Base-by-base conservation (phyloP, 2,113 vertebrate species). In the Cyanoderma ruficeps region DNA sequence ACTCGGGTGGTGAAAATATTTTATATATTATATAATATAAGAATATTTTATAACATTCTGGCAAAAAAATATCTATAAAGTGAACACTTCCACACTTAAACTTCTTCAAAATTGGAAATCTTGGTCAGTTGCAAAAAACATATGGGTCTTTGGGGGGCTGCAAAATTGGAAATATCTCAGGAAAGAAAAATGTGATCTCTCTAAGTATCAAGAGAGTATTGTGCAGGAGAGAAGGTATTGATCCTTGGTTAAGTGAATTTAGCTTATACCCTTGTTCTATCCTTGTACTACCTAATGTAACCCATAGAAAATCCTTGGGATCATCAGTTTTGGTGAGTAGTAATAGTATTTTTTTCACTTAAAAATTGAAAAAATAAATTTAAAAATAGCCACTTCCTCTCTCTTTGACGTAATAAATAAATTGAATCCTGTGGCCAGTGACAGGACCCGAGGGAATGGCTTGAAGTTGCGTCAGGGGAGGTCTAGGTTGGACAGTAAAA, bases 31-130 rank as follows among this genome's bases (percentile, higher is more conserved):
- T n/a, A n/a, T n/a, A 93, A 77, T 70, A 85, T 50, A 90, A 77
- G 83, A 80, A 74, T 88, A 86, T 80, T 83, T 90, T 83, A 28
- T 83, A 86, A 63, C 81, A 92, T 81, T 85, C 71, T 78, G 39
- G 37, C 20, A 74, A 74, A 70, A 83, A 69, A 69, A 79, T 33
- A 11, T 50, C 68, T 74, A 25, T 55, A 57, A 92, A 68, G 13
- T 24, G 35, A 86, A 67, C 25, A 6, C 23, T 80, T 89, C 11
- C 49, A 57, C 22, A 14, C 25, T 67, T 59, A 67, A 85, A 37
- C 6, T 10, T 39, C 53, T 77, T 77, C 42, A 50, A 59, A 67
- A 63, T 22, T 61, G 59, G 50, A 88, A 83, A 80, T 77, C 15
- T 35, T n/a, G 37, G 64, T 80, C 23, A 59, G 33, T 22, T 88